Base-by-base conservation (phyloP, 2,888 invertebrate species). In the Lithophane ornitopus region DNA sequence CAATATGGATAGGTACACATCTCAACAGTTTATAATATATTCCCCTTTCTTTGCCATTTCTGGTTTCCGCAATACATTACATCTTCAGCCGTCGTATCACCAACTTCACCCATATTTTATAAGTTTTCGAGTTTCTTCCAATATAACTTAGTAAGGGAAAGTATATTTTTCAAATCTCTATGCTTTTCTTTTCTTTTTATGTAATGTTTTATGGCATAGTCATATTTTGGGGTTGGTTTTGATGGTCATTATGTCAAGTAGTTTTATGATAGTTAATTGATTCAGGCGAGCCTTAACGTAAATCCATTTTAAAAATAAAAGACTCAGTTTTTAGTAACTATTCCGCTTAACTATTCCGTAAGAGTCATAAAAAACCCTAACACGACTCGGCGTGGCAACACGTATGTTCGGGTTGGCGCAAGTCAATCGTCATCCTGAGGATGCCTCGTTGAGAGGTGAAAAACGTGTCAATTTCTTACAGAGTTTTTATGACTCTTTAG, bases 101-200 rank as follows among this genome's bases (percentile, higher is more conserved):
- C 49, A 87, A 87, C 88, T 88, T 87, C 65, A 80, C 58, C 81
- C 83, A 88, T 88, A 88, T 88, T 81, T 88, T 85, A 88, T 88
- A 87, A 88, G 87, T 87, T 87, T 84, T 85, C 82, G 82, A 87
- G 83, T 87, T 81, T 58, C 74, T 73, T 79, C 83, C 85, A 87
- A 88, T 87, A 85, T 82, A 85, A 87, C 88, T 85, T 85, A 80
- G 74, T 81, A 72, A 67, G 74, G 62, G 76, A 78, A 77, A 80
- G 81, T 86, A 83, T 87, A 81, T 88, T 86, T 86, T 78, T 69
- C 58, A 61, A 65, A 66, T 72, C 22, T 72, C 65, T 74, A 62
- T 84, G 70, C 69, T 76, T 76, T 88, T 77, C 63, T 73, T 81
- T 69, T 78, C 54, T 76, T 76, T 87, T 71, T 70, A 69, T 80